These are phyloP conservation scores for Drosophila bocqueti DNA, from an alignment of 1,140 invertebrate genomes.

Conservation along the genomic window DNA sequence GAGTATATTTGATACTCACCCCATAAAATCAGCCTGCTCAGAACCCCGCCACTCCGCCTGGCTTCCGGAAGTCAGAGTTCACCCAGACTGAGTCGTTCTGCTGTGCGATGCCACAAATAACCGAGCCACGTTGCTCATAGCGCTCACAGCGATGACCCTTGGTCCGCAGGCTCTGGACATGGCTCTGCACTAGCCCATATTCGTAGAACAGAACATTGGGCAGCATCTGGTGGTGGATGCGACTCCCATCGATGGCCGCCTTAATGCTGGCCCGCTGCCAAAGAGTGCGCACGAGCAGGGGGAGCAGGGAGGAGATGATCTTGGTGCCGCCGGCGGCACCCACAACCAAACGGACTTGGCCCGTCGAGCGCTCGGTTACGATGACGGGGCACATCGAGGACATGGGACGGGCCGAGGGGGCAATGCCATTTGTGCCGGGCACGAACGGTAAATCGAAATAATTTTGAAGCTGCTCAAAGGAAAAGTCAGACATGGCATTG, in stretches of 20 bases:
- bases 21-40: conserved; percentile 20
- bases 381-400: conserved; percentile 97
- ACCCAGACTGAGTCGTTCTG: conserved; percentile 88
- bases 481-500: conserved; percentile 98
- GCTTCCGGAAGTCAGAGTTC: conserved; percentile 93
- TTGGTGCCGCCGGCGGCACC: conserved; percentile 97
- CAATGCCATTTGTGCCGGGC: conserved; percentile 92
- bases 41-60: conserved; percentile 91
- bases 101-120: conserved; percentile 89
- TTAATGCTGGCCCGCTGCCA: conserved; percentile 91
- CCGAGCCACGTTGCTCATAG: conserved; percentile 89
- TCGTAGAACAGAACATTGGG: conserved; percentile 95
- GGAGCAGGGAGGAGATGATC: conserved; percentile 92
- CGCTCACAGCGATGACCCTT: conserved; percentile 89
- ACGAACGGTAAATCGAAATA: conserved; percentile 90
- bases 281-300: conserved; percentile 90
- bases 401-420: conserved; percentile 92
- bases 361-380: conserved; percentile 89
- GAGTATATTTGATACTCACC: not conserved
- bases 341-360: conserved; percentile 91
- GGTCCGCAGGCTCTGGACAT: conserved; percentile 88
- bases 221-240: conserved; percentile 97
- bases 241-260: conserved; percentile 91
- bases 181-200: conserved; percentile 86
- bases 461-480: conserved; percentile 91